Percentiles rank a stretch among this genome's conserved stretches.
These are phyloP conservation scores for Trissolcus basalis DNA, from an alignment of 1,140 invertebrate genomes.

Conservation along the genomic window DNA sequence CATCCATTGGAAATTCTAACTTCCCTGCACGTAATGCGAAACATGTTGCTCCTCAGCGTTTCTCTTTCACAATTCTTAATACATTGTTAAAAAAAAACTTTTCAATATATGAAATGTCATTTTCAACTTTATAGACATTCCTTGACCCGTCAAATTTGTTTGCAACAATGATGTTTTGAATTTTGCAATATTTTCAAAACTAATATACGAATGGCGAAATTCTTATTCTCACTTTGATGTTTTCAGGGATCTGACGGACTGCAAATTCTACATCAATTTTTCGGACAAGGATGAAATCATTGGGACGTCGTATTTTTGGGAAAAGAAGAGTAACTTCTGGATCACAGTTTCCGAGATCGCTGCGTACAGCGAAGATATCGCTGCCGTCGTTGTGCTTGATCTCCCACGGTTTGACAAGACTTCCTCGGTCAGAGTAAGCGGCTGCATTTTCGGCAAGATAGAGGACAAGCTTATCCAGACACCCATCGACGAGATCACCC, in stretches of 20 bases:
- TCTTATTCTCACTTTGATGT: no score
- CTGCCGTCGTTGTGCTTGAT: conserved; percentile 64
- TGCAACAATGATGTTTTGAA: no score
- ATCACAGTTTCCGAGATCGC: conserved; percentile 49
- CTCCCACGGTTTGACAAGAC: conserved; percentile 63
- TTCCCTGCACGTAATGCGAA: not conserved
- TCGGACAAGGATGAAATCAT: conserved; percentile 42
- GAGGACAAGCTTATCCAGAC: conserved; percentile 64
- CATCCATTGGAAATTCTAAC: not conserved
- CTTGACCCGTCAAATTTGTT: no score
- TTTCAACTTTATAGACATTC: no score
- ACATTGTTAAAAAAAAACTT: no score
- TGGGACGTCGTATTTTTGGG: conserved; percentile 62
- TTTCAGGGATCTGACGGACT: conserved; percentile 63
- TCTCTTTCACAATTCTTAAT: no score
- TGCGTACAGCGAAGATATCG: conserved; percentile 27
- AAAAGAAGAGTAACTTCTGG: conserved; percentile 50
- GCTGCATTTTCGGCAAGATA: conserved; percentile 64
- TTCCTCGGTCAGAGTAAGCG: conserved; percentile 46
- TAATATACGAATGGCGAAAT: no score
- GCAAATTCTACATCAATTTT: conserved; percentile 60
- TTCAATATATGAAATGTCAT: no score
- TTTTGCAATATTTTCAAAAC: no score
- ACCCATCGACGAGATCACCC: conserved; percentile 45
- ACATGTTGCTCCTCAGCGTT: not conserved